These are phyloP conservation scores for Tragelaphus scriptus DNA, from an alignment of 2,113 vertebrate genomes.

Conservation along the genomic window DNA sequence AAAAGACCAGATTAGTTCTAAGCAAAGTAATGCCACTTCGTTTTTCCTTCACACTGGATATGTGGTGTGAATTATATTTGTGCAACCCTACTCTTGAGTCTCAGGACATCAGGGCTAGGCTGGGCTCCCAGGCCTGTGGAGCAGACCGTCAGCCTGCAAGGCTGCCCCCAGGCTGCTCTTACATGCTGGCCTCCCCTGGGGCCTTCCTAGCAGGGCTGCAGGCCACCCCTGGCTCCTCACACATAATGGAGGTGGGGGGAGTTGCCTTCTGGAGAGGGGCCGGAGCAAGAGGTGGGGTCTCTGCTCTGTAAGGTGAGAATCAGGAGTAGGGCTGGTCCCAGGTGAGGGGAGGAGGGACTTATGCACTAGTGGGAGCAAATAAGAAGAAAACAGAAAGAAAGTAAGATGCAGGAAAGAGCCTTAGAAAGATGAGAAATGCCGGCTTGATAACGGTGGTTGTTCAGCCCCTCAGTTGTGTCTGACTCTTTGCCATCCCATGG, in stretches of 20 bases:
- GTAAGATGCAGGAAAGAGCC: background rate
- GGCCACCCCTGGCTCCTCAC: background rate
- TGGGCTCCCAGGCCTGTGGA: background rate
- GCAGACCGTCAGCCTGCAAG: background rate
- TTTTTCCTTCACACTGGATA: background rate
- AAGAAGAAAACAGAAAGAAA: background rate
- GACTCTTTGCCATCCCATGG: background rate
- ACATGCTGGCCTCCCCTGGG: fast-evolving
- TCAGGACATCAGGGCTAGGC: no score
- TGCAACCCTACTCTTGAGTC: background rate
- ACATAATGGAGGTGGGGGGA: fast-evolving
- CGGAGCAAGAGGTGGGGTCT: background rate
- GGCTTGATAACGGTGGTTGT: background rate
- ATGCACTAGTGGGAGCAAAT: background rate
- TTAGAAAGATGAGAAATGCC: background rate
- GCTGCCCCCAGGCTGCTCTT: background rate
- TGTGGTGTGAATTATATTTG: background rate
- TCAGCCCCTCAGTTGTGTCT: background rate
- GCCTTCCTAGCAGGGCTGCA: background rate
- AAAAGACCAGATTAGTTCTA: slow-evolving; percentile 1
- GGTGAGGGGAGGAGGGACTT: background rate
- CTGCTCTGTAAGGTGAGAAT: background rate
- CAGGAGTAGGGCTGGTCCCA: fast-evolving
- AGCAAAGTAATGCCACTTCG: background rate
- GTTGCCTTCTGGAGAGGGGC: background rate